Percentiles rank a stretch among this genome's conserved stretches.
These are phyloP conservation scores for Colaptes auratus DNA, from an alignment of 2,113 vertebrate genomes.

Conservation along the genomic window DNA sequence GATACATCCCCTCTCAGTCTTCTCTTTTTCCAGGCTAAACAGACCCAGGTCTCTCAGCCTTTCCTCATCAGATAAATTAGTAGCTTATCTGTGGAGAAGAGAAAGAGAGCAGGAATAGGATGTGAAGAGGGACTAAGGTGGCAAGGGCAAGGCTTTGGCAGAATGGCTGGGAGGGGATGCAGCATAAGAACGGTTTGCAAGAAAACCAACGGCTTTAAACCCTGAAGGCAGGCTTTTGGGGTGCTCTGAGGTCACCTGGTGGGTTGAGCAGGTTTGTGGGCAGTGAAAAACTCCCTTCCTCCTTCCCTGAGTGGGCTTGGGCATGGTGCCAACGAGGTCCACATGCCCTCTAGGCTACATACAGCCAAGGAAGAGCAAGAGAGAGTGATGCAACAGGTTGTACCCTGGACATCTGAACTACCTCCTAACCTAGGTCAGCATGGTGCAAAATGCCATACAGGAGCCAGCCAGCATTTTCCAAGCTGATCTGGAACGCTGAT, in stretches of 20 bases:
- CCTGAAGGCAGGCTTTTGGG: not conserved
- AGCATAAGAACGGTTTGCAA: not conserved
- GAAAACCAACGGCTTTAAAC: not conserved
- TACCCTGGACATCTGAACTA: not conserved
- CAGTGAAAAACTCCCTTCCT: not conserved
- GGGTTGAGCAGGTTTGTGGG: not conserved
- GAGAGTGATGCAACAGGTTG: not conserved
- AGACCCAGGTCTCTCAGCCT: too few relatives aligned
- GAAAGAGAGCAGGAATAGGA: not conserved
- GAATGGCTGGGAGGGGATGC: not conserved
- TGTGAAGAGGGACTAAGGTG: not conserved
- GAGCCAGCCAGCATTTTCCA: not conserved
- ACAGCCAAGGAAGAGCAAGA: not conserved
- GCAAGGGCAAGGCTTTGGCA: not conserved
- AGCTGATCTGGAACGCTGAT: not conserved
- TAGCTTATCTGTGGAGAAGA: not conserved
- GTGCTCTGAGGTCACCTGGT: not conserved
- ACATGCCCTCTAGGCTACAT: fast-evolving
- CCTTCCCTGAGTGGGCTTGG: not conserved
- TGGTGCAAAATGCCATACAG: fast-evolving
- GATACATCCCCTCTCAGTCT: too few relatives aligned
- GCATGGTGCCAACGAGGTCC: fast-evolving
- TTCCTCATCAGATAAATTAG: not conserved
- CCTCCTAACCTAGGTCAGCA: not conserved
- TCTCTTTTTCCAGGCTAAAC: too few relatives aligned